Evolutionary conservation across 30 jellyfish, hydroid and myxozoan genomes (phyloP), one percentile per base, ranked within the genome.

Genomic region (Euphysa ruthae): DNA sequence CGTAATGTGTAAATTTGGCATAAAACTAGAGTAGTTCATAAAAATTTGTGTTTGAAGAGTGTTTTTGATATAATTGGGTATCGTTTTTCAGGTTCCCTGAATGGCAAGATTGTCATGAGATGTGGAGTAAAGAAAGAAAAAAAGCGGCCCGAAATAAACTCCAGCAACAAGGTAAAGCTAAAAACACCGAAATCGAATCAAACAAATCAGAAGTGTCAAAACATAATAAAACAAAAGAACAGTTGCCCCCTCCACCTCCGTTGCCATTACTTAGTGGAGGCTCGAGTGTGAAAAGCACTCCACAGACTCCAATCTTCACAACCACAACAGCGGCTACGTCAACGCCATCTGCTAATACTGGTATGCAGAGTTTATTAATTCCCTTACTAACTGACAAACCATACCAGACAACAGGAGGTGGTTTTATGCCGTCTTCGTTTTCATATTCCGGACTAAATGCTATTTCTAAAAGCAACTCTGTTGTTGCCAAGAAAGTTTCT

Each of bases 21-120:
- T n/a, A n/a, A n/a, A n/a, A n/a, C n/a, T n/a, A n/a, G n/a, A n/a
- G n/a, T n/a, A n/a, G n/a, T n/a, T n/a, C n/a, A n/a, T n/a, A n/a
- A n/a, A n/a, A n/a, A n/a, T n/a, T n/a, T n/a, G n/a, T n/a, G n/a
- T n/a, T n/a, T n/a, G n/a, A n/a, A n/a, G n/a, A n/a, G n/a, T n/a
- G n/a, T n/a, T n/a, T n/a, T n/a, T n/a, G n/a, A n/a, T n/a, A n/a
- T n/a, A n/a, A n/a, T n/a, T n/a, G n/a, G n/a, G n/a, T n/a, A n/a
- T n/a, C n/a, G 15, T 49, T 50, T 69, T 35, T 16, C 30, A 90
- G 98, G 58, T 73, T 90, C 32, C 98, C 98, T 1, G 94, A 77
- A 10, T 81, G 82, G 74, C 95, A 90, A 73, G 95, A 90, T 64
- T 90, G 95, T 58, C 98, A 90, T 55, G 98, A 90, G 56, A 81